Base-by-base conservation (phyloP, 2,797 vertebrate genomes). In the Urophycis tenuis region DNA sequence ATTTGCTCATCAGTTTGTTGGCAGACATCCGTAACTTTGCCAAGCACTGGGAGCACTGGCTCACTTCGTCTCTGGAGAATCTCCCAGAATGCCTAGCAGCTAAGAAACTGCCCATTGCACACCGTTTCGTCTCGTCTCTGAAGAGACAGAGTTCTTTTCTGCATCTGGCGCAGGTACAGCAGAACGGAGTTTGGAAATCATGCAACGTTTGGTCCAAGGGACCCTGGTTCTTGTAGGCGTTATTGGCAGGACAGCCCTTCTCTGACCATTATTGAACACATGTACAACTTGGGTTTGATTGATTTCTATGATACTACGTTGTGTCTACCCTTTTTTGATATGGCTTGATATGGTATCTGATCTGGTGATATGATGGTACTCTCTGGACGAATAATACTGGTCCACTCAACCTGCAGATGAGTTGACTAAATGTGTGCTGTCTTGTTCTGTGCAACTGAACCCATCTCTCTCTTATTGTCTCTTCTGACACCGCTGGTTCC, bases 11-110 rank as follows among this genome's bases (percentile, higher is more conserved):
- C 83, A 99, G 98, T 90, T 93, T 99, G 86, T 88, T 99, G 88
- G 93, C 96, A 91, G 97, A 99, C 84, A 98, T 99, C 87, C 94
- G 96, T 81, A 97, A 94, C 90, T 99, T 99, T 92, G 96, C 97
- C 81, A 99, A 98, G 90, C 96, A 97, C 88, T 99, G 98, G 98
- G 98, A 99, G 83, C 95, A 96, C 81, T 99, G 98, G 98, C 90
- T 99, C 64, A 90, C 94, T 85, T 96, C 96, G 31, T 97, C 98
- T 72, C 87, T 99, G 88, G 98, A 98, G 90, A 98, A 97, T 86
- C 95, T 99, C 81, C 96, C 98, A 22, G 94, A 96, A 91, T 92
- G 91, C 83, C 94, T 99, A 32, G 93, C 89, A 71, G 94, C 94
- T 34, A 98, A 97, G 88, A 99, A 99, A 83, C 91, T 99, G 25